Evolutionary conservation across 64 coral and sea anemone genomes (phyloP), one percentile per base, ranked within the genome.

Genomic region (Actinia tenebrosa): DNA sequence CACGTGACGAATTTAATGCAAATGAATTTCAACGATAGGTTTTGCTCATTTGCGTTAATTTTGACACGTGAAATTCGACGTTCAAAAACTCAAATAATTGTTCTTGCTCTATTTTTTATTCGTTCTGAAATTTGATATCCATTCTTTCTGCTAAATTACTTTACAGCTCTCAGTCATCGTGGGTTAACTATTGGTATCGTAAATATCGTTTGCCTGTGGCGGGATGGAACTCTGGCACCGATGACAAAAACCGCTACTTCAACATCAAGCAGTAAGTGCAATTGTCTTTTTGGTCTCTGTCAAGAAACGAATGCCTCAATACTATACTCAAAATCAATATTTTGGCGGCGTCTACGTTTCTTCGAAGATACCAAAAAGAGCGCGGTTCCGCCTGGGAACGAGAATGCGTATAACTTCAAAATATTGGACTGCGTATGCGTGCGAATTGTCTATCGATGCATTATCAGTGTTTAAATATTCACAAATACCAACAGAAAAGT

Each of bases 201-300:
- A 3, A 8, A 23, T 10, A 8, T 86, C 10, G 64, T 20, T 71
- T 85, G 0, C 89, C 89, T 78, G 89, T 90, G 0, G 89, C 80
- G 53, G 89, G 89, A 1, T 90, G 89, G 89, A 90, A 85, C 14
- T 82, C 64, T 79, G 77, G 77, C 18, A 71, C 22, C 37, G 10
- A 3, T 50, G 10, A 37, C 10, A 42, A 66, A 25, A 84, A 60
- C 17, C 42, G 20, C 3, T 79, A 77, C n/a, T 69, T 80, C 9
- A 90, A 90, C 16, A 17, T 90, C 10, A 72, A 60, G 59, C 54
- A 84, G 89, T 90, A 26, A 86, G 83, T 44, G 56, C 55, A 44
- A 19, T 23, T 55, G 47, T 50, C 2, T 5, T 16, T 58, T 58
- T 58, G 56, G 56, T 16, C 56, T 58, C 15, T 58, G 56, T 58